Evolutionary conservation across 1,140 invertebrate genomes (phyloP).

Genomic region (Ips nitidus): DNA sequence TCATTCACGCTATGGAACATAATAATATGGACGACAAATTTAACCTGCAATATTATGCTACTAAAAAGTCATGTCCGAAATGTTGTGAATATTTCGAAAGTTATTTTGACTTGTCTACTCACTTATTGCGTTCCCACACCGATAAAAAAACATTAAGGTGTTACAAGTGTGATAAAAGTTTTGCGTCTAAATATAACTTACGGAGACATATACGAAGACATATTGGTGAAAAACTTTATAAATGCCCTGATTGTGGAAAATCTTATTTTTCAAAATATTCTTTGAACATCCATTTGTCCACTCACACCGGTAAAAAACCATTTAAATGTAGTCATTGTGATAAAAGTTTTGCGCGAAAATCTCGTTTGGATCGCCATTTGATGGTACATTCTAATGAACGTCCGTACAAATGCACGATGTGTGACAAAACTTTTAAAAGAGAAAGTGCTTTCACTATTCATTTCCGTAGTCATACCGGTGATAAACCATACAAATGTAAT

Average conservation of each 20-base stretch:
- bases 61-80: too few relatives aligned
- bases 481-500: background rate
- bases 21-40: too few relatives aligned
- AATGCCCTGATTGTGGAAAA: background rate
- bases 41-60: too few relatives aligned
- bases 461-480: background rate
- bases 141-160: too few relatives aligned
- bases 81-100: too few relatives aligned
- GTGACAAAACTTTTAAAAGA: background rate
- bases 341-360: background rate
- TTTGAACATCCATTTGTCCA: background rate
- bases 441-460: background rate
- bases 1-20: too few relatives aligned
- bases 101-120: too few relatives aligned
- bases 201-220: background rate
- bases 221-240: background rate
- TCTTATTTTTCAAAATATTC: background rate
- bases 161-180: too few relatives aligned
- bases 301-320: background rate
- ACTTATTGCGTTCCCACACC: too few relatives aligned
- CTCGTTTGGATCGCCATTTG: background rate
- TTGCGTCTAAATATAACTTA: background rate
- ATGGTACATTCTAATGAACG: background rate
- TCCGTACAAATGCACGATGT: background rate
- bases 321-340: too few relatives aligned